Conservation (phyloP, 2,888 invertebrate genomes). For the Hecatera dysodea region DNA sequence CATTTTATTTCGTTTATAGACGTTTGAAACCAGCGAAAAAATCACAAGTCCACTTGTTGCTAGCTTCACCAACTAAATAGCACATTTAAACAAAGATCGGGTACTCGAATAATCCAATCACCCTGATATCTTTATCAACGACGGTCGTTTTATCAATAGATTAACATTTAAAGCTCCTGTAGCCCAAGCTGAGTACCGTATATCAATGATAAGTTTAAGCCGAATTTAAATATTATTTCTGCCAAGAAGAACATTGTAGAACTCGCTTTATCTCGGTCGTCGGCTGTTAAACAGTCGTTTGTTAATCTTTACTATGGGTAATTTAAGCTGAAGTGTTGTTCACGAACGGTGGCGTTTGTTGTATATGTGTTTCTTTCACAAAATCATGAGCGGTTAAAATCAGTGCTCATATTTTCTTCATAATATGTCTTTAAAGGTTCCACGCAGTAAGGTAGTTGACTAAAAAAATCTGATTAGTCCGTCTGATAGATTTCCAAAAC, state of each 20-base stretch:
- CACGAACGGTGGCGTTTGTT: no score
- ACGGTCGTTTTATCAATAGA: not conserved
- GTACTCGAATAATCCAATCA: not conserved
- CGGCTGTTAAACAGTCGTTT: not conserved
- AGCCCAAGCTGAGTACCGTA: not conserved
- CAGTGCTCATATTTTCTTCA: no score
- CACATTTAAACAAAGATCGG: no score
- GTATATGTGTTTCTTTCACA: no score
- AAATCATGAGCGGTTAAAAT: no score
- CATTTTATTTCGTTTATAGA: no score
- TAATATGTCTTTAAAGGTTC: no score
- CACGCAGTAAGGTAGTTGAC: no score
- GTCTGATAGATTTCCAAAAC: no score
- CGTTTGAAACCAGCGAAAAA: no score
- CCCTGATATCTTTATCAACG: not conserved
- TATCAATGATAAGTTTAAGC: not conserved
- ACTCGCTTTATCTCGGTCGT: not conserved
- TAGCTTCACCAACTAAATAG: not conserved
- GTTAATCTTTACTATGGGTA: not conserved
- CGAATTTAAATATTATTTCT: slow-evolving; percentile 7
- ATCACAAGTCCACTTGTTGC: not conserved
- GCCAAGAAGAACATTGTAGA: not conserved
- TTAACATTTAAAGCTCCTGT: not conserved
- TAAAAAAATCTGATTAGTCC: no score
- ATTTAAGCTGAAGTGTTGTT: not conserved